Percentiles rank a stretch among this genome's conserved stretches.
These are phyloP conservation scores for Drosophila malerkotliana DNA, from an alignment of 1,140 invertebrate genomes.

Conservation along the genomic window DNA sequence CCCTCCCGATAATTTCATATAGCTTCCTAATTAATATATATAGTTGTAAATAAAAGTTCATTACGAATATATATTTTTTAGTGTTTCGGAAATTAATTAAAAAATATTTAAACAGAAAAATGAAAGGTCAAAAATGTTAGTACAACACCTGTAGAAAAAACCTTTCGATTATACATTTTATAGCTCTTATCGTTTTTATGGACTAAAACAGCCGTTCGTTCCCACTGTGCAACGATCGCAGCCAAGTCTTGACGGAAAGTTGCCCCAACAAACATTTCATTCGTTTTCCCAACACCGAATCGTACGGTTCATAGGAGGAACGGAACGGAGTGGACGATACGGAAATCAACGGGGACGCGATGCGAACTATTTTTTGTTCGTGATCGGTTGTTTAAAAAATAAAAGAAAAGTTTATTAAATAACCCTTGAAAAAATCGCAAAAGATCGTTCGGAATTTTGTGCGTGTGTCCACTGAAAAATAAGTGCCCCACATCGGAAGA, in stretches of 20 bases:
- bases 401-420: slow-evolving; percentile 18
- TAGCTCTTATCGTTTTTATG: neutral
- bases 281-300: slow-evolving; percentile 62
- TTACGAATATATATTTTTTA: too few species aligned
- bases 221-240: slow-evolving; percentile 4
- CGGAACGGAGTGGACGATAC: slow-evolving; percentile 13
- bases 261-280: slow-evolving; percentile 58
- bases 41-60: too few species aligned
- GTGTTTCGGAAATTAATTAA: too few species aligned
- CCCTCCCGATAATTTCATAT: too few species aligned
- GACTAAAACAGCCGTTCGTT: neutral
- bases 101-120: too few species aligned
- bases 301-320: slow-evolving; percentile 51
- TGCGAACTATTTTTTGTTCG: slow-evolving; percentile 38
- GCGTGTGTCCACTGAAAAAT: slow-evolving; percentile 18
- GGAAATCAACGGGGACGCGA: slow-evolving; percentile 32
- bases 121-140: too few species aligned
- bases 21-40: too few species aligned
- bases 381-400: slow-evolving; percentile 13
- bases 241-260: slow-evolving; percentile 65
- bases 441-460: slow-evolving; percentile 27
- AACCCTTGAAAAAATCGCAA: slow-evolving; percentile 30
- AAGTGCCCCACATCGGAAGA: slow-evolving; percentile 28
- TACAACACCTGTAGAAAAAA: neutral
- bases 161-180: neutral